phyloP scores from a whole-genome alignment of 2,797 vertebrate genomes.

The Gallinago nigripennis region DNA sequence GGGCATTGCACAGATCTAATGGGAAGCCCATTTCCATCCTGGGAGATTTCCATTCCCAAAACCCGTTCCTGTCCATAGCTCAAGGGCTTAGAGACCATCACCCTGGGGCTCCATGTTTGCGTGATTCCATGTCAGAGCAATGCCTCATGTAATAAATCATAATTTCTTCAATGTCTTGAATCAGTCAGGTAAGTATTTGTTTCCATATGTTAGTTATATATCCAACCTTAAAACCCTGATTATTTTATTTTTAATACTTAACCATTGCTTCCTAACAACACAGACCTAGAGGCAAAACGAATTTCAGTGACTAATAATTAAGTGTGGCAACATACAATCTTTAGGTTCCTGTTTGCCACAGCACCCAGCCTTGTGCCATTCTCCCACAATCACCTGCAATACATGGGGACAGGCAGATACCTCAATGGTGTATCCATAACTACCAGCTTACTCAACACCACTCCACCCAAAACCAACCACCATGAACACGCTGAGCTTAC shows the following conservation, averaged over 20 bases:
- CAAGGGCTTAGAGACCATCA: background rate
- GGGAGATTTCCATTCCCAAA: background rate
- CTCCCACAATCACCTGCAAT: constrained; percentile 29
- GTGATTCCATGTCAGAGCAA: background rate
- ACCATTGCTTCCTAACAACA: constrained; percentile 10
- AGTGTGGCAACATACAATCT: constrained; percentile 39
- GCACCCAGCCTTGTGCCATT: constrained; percentile 16
- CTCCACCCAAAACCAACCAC: constrained; percentile 46
- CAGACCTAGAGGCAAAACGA: constrained; percentile 24
- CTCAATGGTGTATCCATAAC: constrained; percentile 45
- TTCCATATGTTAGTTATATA: background rate
- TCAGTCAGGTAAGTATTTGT: background rate
- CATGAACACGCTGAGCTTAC: background rate
- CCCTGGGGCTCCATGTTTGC: background rate
- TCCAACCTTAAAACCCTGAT: background rate
- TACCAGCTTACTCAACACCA: background rate
- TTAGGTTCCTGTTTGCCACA: constrained; percentile 58
- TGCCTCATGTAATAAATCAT: background rate
- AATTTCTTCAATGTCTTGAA: background rate
- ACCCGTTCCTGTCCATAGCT: background rate
- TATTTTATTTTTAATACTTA: background rate
- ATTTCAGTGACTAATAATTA: constrained; percentile 30
- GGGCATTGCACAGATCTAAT: background rate
- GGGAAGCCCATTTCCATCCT: background rate
- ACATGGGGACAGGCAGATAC: constrained; percentile 17